Evolutionary conservation across 2,888 invertebrate species (phyloP), one percentile per base, ranked within the genome.

Genomic region (Xanthorhoe spadicearia): DNA sequence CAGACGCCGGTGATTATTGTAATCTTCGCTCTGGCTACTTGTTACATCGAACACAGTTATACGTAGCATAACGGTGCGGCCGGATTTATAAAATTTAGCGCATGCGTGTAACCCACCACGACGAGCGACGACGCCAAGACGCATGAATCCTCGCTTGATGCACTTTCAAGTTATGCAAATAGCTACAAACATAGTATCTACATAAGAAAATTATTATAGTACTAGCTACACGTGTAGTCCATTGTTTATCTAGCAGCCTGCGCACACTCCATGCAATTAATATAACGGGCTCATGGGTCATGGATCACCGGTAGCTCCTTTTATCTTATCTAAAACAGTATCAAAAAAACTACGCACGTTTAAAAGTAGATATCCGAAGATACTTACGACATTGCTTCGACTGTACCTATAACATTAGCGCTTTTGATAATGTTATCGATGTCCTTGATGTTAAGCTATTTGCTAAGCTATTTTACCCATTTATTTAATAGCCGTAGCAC

Each of bases 81-180:
- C 78, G 77, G 82, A 77, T 83, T 80, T 80, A 73, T 76, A 76
- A 77, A 77, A 81, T 82, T 78, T 78, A 78, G 81, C 75, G 75
- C 79, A 79, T 79, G 78, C 81, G 79, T 81, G 75, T 69, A 66
- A 71, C 70, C 70, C 68, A 68, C 70, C 68, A 68, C 74, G 74
- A 67, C 65, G 69, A 72, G 53, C 23, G 4, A 23, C 63, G n/a
- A 53, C 48, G 56, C 53, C 58, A 62, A 72, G 74, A 79, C 72
- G 79, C 76, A 79, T 78, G 74, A 73, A 60, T 54, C 64, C 61
- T 67, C 46, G 61, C 58, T 51, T 64, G 58, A 66, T 67, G 59
- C 68, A 64, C 66, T 70, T 64, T 58, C 52, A 52, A 64, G 58
- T 56, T 43, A 63, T 63, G 60, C 48, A 62, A 65, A 67, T 64